Evolutionary conservation across 2,888 invertebrate genomes (phyloP), one percentile per base, ranked within the genome.

Genomic region (Hirtodrosophila cameraria): DNA sequence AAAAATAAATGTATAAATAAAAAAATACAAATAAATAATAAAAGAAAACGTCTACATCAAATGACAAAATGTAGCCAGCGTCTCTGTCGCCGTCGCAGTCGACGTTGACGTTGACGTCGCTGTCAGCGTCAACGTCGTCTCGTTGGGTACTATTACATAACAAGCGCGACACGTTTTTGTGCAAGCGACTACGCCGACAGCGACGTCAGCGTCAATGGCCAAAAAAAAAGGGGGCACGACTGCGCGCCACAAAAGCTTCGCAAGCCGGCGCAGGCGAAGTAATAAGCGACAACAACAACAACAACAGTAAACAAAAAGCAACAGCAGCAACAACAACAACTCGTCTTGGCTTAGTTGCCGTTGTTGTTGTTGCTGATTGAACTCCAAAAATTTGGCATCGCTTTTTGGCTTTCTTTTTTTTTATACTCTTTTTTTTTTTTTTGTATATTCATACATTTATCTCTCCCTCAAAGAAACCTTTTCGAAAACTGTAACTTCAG

Each of bases 221-320:
- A 78, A 70, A 72, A 83, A 81, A 70, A 82, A 83, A 83, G 85
- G 82, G 82, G 82, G 82, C 82, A 83, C 82, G 86, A 83, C 82
- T 78, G 75, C 58, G 75, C 75, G 68, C 58, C 58, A 62, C 45
- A 65, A 23, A 20, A 63, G 54, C 71, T 28, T 52, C 52, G 42
- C 23, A 3, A 23, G 23, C 30, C 48, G 58, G 57, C 61, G 68
- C 62, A 49, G 62, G 62, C 70, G 67, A 67, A 67, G 79, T 74
- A 68, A 69, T 69, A 64, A 75, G 59, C 64, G 54, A 46, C 50
- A 50, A 33, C 62, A 65, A 49, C 52, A 72, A 50, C 46, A 73
- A 16, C 45, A 28, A 8, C 38, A 25, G 13, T 41, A 66, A 25
- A 25, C 31, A 41, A 13, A 25, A 33, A n/a, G 8, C 33, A 39